Base-by-base conservation (phyloP, 2,797 vertebrate species). In the Anisognathus igniventris region DNA sequence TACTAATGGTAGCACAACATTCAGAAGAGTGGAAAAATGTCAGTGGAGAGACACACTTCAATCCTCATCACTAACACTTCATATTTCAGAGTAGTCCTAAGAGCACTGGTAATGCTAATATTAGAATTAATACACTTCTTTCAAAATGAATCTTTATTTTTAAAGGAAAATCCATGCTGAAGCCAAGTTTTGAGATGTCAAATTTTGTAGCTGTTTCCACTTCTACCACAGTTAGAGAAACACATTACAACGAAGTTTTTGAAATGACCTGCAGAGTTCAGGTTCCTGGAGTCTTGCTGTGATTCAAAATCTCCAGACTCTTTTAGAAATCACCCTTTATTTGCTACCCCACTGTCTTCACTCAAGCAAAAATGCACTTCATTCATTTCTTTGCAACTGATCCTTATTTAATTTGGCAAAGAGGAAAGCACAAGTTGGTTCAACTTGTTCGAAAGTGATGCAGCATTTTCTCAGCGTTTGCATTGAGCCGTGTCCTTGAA, bases 381-480 rank as follows among this genome's bases (percentile, higher is more conserved):
- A 88, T 96, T 97, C 50, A 71, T 86, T 92, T 82, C 73, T 90
- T 90, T 92, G 90, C 82, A 88, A 84, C 39, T 10, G 42, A 56
- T 92, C 79, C 76, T 65, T 86, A 58, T 90, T 96, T 92, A 86
- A 84, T 78, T 91, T 92, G 95, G 82, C 93, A 84, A 62, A 45
- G 60, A 70, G 64, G 37, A 37, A 75, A 91, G 91, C 0, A 3
- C 0, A 3, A 70, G 25, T 39, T 62, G 47, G 53, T 91, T 80
- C 62, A 31, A 39, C 45, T 39, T 9, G 1, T 70, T 84, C 2
- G 0, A 60, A 92, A 95, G 71, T 88, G 93, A 92, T 95, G 85
- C 90, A 95, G 93, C 90, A 90, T 70, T 96, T 96, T 91, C 84
- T 84, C 82, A 73, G 64, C 0, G 0, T 33, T 76, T 25, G 3